Evolutionary conservation across 2,797 vertebrate genomes (phyloP).

Genomic region (Bradypodion ventrale): DNA sequence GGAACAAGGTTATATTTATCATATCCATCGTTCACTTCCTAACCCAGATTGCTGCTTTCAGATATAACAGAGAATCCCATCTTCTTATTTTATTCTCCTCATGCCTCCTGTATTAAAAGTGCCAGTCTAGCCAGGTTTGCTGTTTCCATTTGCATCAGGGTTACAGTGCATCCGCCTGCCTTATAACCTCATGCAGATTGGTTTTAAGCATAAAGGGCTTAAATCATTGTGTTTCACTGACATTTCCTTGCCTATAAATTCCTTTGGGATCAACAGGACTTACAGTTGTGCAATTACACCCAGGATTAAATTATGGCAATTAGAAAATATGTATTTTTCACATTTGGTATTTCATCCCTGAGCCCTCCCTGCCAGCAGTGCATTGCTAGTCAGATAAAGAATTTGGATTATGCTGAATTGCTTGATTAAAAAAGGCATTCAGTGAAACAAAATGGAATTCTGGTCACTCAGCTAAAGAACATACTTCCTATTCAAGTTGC

Average conservation of each 20-base stretch:
- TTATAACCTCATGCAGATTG: not conserved
- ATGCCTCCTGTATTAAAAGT: not conserved
- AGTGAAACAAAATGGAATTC: conserved; percentile 75
- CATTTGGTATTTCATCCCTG: conserved; percentile 7
- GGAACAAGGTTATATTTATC: not conserved
- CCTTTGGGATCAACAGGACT: not conserved
- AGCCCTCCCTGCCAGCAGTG: not conserved
- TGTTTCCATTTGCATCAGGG: not conserved
- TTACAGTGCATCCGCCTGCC: not conserved
- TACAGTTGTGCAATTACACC: conserved; percentile 1
- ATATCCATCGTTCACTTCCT: no score
- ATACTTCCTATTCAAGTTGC: conserved; percentile 64
- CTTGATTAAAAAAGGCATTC: conserved; percentile 72
- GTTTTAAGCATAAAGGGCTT: not conserved
- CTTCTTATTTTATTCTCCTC: no score
- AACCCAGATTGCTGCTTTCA: no score
- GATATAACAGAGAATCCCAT: no score
- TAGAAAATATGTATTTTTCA: conserved; percentile 4
- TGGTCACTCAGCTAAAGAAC: conserved; percentile 72
- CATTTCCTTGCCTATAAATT: not conserved
- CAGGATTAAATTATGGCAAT: not conserved
- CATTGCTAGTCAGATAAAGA: conserved; percentile 26
- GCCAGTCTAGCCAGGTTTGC: not conserved
- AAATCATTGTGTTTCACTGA: conserved; percentile 1
- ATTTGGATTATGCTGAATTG: conserved; percentile 57